Base-by-base conservation (phyloP, 2,888 invertebrate genomes). In the Ferdinandea cuprea region DNA sequence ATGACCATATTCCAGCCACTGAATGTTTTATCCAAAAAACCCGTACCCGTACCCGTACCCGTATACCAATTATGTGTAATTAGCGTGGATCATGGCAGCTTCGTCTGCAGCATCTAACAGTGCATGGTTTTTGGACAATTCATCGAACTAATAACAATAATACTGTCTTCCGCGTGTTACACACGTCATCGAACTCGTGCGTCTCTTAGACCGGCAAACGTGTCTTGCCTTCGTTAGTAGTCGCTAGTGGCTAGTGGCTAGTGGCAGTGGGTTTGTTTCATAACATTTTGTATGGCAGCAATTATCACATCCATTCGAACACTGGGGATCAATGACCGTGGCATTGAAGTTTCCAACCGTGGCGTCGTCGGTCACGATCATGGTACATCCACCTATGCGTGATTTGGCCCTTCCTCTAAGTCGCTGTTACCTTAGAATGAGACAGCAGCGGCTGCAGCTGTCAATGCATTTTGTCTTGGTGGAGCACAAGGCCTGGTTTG, bases 241-340 rank as follows among this genome's bases (percentile, higher is more conserved):
- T n/a, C n/a, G n/a, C n/a, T n/a, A n/a, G n/a, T n/a, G n/a, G n/a
- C n/a, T n/a, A n/a, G n/a, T n/a, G n/a, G n/a, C n/a, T n/a, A n/a
- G n/a, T n/a, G n/a, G n/a, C n/a, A n/a, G n/a, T n/a, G n/a, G n/a
- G n/a, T n/a, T 40, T 35, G 25, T 76, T 65, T 65, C 58, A 76
- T 30, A 76, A 59, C 56, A 25, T 48, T 65, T 44, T 56, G 56
- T 59, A 42, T 50, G 37, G 32, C 59, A 72, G 32, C 59, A 72
- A 76, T 80, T 76, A 80, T 76, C 65, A 46, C 65, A 81, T 58
- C 21, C 17, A 42, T 48, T 58, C 65, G 63, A 44, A n/a, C n/a
- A 71, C 25, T 19, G 11, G 58, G 32, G 81, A 71, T 77, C 81
- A 77, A 77, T 77, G 81, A 77, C 81, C 77, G 65, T 81, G 81